phyloP scores from a whole-genome alignment of 2,797 vertebrate genomes.

The Vultur gryphus region DNA sequence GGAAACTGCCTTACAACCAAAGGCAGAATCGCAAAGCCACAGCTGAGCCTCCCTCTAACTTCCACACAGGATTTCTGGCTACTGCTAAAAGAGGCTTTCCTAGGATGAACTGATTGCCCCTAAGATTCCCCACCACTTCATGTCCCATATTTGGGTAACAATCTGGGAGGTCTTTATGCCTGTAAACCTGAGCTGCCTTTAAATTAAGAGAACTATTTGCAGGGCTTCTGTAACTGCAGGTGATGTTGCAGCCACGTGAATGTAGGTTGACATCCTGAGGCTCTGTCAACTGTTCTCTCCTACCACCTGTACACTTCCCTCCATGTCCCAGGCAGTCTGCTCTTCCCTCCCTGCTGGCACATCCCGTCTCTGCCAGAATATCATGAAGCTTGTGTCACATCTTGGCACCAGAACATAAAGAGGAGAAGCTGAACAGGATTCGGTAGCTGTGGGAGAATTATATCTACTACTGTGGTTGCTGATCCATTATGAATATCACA shows the following conservation, averaged over 20 bases:
- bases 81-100: not conserved
- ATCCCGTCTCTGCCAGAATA: slow-evolving; percentile 13
- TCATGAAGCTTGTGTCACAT: slow-evolving; percentile 12
- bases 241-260: not conserved
- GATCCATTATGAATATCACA: slow-evolving; percentile 36
- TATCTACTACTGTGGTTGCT: slow-evolving; percentile 14
- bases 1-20: not conserved
- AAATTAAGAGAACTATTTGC: not conserved
- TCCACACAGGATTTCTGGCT: not conserved
- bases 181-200: not conserved
- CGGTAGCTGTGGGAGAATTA: not conserved
- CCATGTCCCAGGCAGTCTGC: not conserved
- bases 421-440: slow-evolving; percentile 19
- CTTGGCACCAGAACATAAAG: slow-evolving; percentile 16
- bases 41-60: not conserved
- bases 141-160: not conserved
- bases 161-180: not conserved
- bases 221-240: not conserved
- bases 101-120: not conserved
- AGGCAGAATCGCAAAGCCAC: not conserved
- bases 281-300: not conserved
- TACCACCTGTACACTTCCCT: not conserved
- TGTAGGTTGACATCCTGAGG: not conserved
- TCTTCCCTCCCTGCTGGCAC: slow-evolving; percentile 1
- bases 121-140: not conserved